Conservation (phyloP, 2,888 invertebrate genomes). For the Diaperis boleti region DNA sequence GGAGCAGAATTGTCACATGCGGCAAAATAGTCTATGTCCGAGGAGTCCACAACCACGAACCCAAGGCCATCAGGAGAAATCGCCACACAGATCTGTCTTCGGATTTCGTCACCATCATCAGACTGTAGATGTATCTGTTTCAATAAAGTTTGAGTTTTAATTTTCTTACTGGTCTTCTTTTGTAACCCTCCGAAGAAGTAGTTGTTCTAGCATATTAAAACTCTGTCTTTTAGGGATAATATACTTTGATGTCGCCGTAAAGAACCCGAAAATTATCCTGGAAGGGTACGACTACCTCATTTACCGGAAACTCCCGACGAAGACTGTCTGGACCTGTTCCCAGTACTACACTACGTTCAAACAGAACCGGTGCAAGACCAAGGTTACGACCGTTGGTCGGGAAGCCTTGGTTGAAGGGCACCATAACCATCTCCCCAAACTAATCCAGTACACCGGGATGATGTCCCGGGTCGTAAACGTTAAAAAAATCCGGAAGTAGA, state of each 20-base stretch:
- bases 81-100: constrained; percentile 52
- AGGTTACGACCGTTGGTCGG: constrained; percentile 47
- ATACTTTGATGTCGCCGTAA: constrained; percentile 49
- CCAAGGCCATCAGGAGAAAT: constrained; percentile 44
- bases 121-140: constrained; percentile 36
- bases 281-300: constrained; percentile 49
- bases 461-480: constrained; percentile 14
- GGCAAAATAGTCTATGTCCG: constrained; percentile 49
- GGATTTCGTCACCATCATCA: constrained; percentile 49
- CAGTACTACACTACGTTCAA: constrained; percentile 22
- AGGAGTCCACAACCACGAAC: constrained; percentile 52
- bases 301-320: constrained; percentile 32
- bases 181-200: background rate
- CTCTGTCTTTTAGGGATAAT: constrained; percentile 49
- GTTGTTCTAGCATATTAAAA: background rate
- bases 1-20: constrained; percentile 51
- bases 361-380: constrained; percentile 33
- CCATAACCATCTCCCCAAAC: constrained; percentile 42
- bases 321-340: constrained; percentile 36
- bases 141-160: background rate
- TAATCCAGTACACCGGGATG: constrained; percentile 15
- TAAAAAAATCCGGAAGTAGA: background rate
- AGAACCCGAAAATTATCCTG: constrained; percentile 54
- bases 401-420: constrained; percentile 31
- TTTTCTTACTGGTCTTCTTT: background rate